phyloP scores from a whole-genome alignment of 2,113 vertebrate genomes.

The Sporophila hypoxantha region DNA sequence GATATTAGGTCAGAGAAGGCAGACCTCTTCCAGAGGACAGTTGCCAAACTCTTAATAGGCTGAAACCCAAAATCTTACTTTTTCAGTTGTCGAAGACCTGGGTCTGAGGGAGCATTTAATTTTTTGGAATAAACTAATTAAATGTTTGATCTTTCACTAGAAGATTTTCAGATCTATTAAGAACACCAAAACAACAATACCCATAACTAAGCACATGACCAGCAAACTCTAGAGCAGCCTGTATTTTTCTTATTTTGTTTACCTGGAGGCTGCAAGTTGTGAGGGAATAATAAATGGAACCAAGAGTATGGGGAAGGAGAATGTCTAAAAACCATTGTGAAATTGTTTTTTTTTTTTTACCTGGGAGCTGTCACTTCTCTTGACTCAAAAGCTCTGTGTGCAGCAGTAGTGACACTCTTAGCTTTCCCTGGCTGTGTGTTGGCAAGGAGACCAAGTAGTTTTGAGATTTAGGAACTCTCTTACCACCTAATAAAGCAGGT shows the following conservation, averaged over 20 bases:
- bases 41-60: neutral
- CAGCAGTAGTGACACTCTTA: neutral
- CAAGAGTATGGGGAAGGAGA: neutral
- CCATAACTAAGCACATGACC: neutral
- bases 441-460: neutral
- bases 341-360: neutral
- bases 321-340: neutral
- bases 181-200: neutral
- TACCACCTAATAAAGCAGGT: neutral
- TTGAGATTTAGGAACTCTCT: neutral
- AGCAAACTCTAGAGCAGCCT: neutral
- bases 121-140: neutral
- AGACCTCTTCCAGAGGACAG: neutral
- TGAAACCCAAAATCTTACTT: neutral
- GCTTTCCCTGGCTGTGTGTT: neutral
- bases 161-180: neutral
- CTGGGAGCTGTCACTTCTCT: neutral
- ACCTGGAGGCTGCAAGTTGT: neutral
- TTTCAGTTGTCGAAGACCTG: neutral
- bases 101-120: neutral
- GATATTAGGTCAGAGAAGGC: neutral
- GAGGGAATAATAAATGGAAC: neutral
- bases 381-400: neutral
- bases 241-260: neutral
- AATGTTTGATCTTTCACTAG: neutral